Conservation (phyloP, 2,888 invertebrate genomes). For the Eutolmus rufibarbis region DNA sequence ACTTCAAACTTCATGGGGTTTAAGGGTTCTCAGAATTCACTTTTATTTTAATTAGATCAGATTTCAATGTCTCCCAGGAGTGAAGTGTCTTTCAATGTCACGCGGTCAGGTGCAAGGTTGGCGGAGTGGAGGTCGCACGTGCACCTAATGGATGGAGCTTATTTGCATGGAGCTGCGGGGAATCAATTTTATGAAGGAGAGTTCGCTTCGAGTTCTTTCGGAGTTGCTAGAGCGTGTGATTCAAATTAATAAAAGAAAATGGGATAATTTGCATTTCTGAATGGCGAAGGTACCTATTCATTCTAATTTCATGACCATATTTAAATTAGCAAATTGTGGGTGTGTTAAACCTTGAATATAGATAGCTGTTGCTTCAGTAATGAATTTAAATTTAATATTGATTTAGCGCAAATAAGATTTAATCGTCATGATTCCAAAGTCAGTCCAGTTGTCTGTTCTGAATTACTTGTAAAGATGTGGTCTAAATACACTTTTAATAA, state of each 20-base stretch:
- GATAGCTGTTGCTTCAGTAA: not conserved
- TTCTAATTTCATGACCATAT: not conserved
- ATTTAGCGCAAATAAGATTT: too few relatives aligned
- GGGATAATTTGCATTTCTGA: not conserved
- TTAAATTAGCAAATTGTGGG: not conserved
- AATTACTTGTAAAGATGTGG: too few relatives aligned
- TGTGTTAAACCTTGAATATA: not conserved
- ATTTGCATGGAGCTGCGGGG: not conserved
- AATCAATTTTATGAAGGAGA: not conserved
- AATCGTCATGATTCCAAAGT: too few relatives aligned
- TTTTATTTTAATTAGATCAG: constrained; percentile 35
- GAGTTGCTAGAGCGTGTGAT: not conserved
- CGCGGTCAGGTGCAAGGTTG: constrained; percentile 23
- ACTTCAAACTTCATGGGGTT: not conserved
- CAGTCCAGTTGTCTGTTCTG: too few relatives aligned
- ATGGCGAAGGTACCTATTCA: not conserved
- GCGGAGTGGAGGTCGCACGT: not conserved
- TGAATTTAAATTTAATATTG: not conserved
- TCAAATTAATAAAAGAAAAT: not conserved
- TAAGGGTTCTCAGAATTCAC: constrained; percentile 18
- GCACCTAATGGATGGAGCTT: not conserved
- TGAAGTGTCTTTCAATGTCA: constrained; percentile 22
- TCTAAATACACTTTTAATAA: too few relatives aligned
- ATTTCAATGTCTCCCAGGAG: not conserved
- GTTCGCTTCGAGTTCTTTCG: not conserved